A percentile compares a stretch with the other conserved stretches of the same genome.
phyloP scores from a whole-genome alignment of 2,888 invertebrate genomes.

The Tridacna crocea region DNA sequence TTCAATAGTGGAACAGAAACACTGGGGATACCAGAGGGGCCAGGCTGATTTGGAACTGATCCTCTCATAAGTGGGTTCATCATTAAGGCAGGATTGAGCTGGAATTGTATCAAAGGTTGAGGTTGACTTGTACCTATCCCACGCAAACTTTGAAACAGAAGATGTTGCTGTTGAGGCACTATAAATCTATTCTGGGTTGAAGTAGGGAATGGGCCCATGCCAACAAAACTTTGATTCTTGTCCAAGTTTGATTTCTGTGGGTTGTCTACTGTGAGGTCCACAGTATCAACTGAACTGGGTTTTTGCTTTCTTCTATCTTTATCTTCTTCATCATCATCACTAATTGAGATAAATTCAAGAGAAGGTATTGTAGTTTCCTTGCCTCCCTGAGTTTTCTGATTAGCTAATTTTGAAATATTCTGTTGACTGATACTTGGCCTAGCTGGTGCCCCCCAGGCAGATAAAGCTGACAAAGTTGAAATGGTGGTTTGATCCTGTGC shows the following conservation, averaged over 20 bases:
- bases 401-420: background rate
- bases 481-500: background rate
- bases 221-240: too few relatives aligned
- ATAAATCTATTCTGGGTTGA: too few relatives aligned
- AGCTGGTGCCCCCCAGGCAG: slow-evolving; percentile 15
- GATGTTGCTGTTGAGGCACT: background rate
- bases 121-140: background rate
- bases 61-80: background rate
- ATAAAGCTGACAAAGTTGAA: background rate
- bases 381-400: background rate
- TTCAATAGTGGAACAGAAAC: background rate
- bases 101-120: slow-evolving; percentile 11
- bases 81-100: background rate
- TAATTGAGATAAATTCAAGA: slow-evolving; percentile 30
- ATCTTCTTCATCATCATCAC: slow-evolving; percentile 24
- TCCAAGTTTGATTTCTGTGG: background rate
- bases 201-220: too few relatives aligned
- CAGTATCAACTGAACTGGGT: background rate
- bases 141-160: background rate
- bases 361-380: background rate
- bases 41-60: background rate
- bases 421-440: slow-evolving; percentile 17
- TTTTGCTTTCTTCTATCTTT: background rate
- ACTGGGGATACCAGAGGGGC: background rate
- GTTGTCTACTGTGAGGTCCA: slow-evolving; percentile 46